A percentile compares a stretch with the other conserved stretches of the same genome.
These are phyloP conservation scores for Gymnocheta viridis DNA, from an alignment of 2,888 invertebrate genomes.

Conservation along the genomic window DNA sequence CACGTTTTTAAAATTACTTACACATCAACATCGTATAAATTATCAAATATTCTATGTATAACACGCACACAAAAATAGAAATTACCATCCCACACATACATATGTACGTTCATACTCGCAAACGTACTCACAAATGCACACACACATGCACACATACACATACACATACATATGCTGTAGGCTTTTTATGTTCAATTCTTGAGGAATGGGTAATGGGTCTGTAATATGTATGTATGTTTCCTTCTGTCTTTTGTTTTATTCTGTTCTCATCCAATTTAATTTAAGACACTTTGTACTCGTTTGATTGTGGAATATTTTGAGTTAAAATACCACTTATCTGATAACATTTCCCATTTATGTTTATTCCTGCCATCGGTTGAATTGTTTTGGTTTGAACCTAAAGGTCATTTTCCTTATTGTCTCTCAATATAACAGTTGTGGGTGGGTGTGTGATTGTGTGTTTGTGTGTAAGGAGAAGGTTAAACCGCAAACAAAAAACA, in stretches of 20 bases:
- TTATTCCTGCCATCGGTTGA: neutral
- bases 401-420: conserved; percentile 40
- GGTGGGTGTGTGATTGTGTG: no score
- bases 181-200: conserved; percentile 13
- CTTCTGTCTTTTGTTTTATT: conserved; percentile 17
- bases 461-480: neutral
- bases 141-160: conserved; percentile 9
- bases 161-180: conserved; percentile 1
- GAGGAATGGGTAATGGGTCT: neutral
- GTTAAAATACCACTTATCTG: conserved; percentile 61
- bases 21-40: conserved; percentile 67
- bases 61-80: neutral
- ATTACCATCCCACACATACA: neutral
- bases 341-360: conserved; percentile 48
- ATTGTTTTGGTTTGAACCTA: conserved; percentile 30
- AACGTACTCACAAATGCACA: neutral
- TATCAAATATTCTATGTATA: conserved; percentile 57
- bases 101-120: neutral
- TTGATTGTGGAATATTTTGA: conserved; percentile 19
- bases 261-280: conserved; percentile 18
- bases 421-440: conserved; percentile 41
- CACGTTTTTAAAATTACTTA: conserved; percentile 69
- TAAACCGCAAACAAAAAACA: conserved; percentile 7
- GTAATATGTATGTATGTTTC: neutral
- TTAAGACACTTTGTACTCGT: conserved; percentile 11